phyloP scores from a whole-genome alignment of 2,888 invertebrate species.

The Kryphioiulus occultus region DNA sequence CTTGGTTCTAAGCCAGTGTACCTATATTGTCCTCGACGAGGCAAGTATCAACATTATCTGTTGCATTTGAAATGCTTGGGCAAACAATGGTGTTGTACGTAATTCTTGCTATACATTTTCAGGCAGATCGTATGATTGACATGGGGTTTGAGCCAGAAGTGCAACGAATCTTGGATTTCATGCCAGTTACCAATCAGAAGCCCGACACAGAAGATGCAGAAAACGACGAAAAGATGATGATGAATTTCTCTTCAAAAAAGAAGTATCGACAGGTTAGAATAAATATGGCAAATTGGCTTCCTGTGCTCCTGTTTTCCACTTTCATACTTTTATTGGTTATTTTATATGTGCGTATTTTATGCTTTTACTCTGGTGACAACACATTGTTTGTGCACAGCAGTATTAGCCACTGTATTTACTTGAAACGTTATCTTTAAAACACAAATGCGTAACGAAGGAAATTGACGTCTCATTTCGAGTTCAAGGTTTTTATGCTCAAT shows the following conservation, averaged over 20 bases:
- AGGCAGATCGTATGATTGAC: conserved; percentile 99
- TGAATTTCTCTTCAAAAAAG: conserved; percentile 93
- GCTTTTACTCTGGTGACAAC: too few relatives aligned
- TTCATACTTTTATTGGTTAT: not conserved
- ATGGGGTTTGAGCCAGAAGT: conserved; percentile 99
- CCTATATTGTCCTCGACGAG: conserved; percentile 84
- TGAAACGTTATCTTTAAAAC: too few relatives aligned
- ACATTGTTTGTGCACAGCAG: too few relatives aligned
- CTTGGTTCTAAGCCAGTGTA: conserved; percentile 94
- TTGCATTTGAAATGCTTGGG: not conserved
- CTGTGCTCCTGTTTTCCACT: not conserved
- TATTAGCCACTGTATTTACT: too few relatives aligned
- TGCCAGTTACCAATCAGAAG: conserved; percentile 98
- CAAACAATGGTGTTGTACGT: not conserved
- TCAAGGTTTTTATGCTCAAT: too few relatives aligned
- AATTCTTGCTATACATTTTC: conserved; percentile 60
- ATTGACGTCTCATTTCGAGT: too few relatives aligned
- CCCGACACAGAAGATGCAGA: conserved; percentile 99
- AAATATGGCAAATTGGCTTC: not conserved
- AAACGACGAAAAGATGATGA: conserved; percentile 86
- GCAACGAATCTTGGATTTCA: conserved; percentile 95
- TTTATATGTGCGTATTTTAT: too few relatives aligned
- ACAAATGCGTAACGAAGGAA: too few relatives aligned
- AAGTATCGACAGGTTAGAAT: conserved; percentile 83
- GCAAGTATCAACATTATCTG: conserved; percentile 47